Conservation (phyloP, 2,888 invertebrate species). For the Heteromyza rotundicornis region DNA sequence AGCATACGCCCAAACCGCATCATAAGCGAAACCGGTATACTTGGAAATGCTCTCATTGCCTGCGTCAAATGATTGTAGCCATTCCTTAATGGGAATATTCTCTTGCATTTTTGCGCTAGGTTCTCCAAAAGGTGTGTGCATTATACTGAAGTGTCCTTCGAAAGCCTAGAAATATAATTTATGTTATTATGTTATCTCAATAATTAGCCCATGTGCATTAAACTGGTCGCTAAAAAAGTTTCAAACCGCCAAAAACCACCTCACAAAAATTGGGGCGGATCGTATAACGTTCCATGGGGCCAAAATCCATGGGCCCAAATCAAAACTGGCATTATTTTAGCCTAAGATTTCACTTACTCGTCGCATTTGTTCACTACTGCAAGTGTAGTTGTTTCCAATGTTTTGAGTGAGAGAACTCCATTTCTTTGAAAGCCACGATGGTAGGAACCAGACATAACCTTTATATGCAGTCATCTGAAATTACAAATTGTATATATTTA, state of each 20-base stretch:
- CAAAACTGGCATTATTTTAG: no score
- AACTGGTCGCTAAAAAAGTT: no score
- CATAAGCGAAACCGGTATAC: constrained; percentile 80
- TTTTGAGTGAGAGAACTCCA: no score
- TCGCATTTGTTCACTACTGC: constrained; percentile 70
- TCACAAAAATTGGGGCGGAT: no score
- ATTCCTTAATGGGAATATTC: constrained; percentile 69
- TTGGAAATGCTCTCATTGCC: constrained; percentile 61
- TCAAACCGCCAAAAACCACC: no score
- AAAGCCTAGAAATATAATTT: constrained; percentile 66
- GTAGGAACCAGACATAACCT: constrained; percentile 88
- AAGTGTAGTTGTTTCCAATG: constrained; percentile 62
- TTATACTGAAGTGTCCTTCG: constrained; percentile 75
- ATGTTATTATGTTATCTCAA: no score
- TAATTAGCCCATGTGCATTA: no score
- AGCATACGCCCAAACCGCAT: constrained; percentile 83
- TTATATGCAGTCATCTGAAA: constrained; percentile 73
- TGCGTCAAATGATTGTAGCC: constrained; percentile 62
- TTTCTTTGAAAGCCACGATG: constrained; percentile 71
- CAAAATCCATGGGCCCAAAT: no score
- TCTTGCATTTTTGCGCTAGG: constrained; percentile 68
- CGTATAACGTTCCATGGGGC: no score
- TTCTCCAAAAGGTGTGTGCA: constrained; percentile 71
- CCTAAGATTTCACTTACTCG: constrained; percentile 51
- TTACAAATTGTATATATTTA: no score